phyloP scores from a whole-genome alignment of 2,113 vertebrate species.

The Pterocles orientalis region DNA sequence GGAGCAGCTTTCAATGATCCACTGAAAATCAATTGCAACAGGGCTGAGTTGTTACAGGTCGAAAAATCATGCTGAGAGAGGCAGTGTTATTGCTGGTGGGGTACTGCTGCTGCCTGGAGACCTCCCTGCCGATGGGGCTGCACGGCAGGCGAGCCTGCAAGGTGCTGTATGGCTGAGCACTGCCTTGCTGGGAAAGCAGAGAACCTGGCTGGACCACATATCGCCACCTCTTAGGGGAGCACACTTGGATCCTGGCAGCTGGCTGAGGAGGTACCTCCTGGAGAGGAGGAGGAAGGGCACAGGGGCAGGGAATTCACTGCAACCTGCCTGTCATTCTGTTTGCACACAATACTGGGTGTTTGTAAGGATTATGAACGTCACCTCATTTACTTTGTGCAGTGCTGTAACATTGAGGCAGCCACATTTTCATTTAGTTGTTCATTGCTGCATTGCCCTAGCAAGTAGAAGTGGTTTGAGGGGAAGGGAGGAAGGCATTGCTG shows the following conservation, averaged over 20 bases:
- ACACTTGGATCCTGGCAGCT: fast-evolving
- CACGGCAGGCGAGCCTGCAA: fast-evolving
- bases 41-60: background rate
- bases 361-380: background rate
- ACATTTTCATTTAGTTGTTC: fast-evolving
- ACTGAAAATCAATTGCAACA: slow-evolving; percentile 17
- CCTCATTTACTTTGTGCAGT: background rate
- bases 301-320: background rate
- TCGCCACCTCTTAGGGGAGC: background rate
- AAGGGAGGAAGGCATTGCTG: background rate
- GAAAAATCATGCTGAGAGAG: background rate
- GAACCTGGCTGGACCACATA: background rate
- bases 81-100: background rate
- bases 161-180: fast-evolving
- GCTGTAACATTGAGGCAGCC: background rate
- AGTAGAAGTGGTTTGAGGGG: background rate
- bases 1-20: background rate
- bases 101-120: background rate
- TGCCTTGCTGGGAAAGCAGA: background rate
- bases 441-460: background rate
- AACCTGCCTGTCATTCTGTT: background rate
- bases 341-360: background rate
- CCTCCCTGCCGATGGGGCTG: background rate
- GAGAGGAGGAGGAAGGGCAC: background rate
- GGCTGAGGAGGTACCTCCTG: background rate